phyloP scores from a whole-genome alignment of 1,140 invertebrate species.

The Tetragnatha versicolor region DNA sequence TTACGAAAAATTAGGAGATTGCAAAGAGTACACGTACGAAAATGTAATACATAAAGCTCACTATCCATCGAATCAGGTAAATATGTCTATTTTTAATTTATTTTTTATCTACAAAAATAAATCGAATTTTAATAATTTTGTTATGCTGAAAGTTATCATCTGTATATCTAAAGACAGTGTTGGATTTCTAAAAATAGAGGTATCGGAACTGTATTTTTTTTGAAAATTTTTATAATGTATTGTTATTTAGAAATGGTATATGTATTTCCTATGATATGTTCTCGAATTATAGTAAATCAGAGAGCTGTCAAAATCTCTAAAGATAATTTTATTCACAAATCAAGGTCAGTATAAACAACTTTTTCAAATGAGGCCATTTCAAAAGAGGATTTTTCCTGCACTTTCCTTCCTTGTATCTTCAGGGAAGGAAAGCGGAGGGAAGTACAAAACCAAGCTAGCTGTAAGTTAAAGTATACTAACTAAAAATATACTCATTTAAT shows the following conservation, averaged over 20 bases:
- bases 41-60: slow-evolving; percentile 48
- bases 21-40: slow-evolving; percentile 50
- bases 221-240: background rate
- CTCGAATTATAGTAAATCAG: no score
- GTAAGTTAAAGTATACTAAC: no score
- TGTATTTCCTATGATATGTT: background rate
- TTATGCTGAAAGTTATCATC: background rate
- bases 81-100: background rate
- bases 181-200: no score
- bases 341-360: no score
- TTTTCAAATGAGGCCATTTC: no score
- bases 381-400: no score
- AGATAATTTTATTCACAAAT: no score
- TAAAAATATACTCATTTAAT: no score
- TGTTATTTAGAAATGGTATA: background rate
- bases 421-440: no score
- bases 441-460: no score
- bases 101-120: background rate
- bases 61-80: slow-evolving; percentile 36
- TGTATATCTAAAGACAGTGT: background rate
- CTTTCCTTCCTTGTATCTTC: no score
- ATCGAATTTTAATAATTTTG: background rate
- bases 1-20: slow-evolving; percentile 43
- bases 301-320: no score
- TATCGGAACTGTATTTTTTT: background rate